Conservation (phyloP, 2,113 vertebrate genomes). For the Semnopithecus entellus region DNA sequence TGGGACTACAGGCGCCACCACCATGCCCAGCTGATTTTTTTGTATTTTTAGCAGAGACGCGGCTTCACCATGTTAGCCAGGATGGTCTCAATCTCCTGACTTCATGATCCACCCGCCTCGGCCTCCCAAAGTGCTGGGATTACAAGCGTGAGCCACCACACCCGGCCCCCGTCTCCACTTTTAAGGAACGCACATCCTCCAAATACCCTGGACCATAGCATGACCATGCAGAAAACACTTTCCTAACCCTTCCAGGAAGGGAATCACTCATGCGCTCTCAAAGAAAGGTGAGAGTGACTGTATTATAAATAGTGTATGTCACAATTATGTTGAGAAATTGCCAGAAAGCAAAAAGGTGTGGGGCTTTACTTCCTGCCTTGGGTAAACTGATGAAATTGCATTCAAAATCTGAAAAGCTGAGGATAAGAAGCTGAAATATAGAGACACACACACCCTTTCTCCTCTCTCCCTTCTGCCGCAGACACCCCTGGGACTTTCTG, state of each 20-base stretch:
- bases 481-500: background rate
- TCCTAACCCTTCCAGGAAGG: background rate
- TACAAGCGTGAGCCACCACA: too few species aligned
- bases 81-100: too few species aligned
- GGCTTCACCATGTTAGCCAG: too few species aligned
- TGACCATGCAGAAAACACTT: background rate
- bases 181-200: background rate
- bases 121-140: too few species aligned
- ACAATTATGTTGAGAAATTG: background rate
- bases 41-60: too few species aligned
- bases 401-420: background rate
- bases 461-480: background rate
- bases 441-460: background rate
- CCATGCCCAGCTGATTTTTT: too few species aligned
- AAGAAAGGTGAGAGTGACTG: background rate
- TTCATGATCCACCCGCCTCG: too few species aligned
- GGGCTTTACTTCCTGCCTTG: background rate
- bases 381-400: background rate
- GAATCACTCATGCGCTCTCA: background rate
- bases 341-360: background rate
- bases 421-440: background rate
- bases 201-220: background rate
- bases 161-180: background rate
- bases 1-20: too few species aligned
- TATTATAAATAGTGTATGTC: background rate